Base-by-base conservation (phyloP, 2,797 vertebrate genomes). In the Xiphorhynchus erythropygius region DNA sequence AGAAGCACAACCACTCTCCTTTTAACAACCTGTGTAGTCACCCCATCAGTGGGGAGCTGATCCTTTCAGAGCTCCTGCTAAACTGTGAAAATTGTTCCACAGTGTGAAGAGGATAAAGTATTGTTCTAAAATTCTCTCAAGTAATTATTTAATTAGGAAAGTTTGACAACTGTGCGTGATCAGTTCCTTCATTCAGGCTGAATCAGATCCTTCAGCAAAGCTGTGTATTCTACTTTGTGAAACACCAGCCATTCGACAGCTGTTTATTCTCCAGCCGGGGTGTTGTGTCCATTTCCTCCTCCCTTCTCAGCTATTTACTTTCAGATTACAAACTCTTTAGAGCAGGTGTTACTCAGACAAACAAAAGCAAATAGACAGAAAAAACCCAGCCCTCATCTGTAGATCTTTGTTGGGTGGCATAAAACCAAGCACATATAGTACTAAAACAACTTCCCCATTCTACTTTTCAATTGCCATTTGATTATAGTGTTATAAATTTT, bases 221-320 rank as follows among this genome's bases (percentile, higher is more conserved):
- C 87, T 47, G 35, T 37, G 69, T 52, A 53, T 35, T 91, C 47
- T 69, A 8, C 69, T 88, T 78, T 78, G 76, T 78, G 23, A 62
- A 86, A 46, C 28, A 59, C 23, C 88, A 78, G 89, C 87, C 73
- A 67, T 88, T 94, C 76, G 55, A 79, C 95, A 96, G 95, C 94
- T 97, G 96, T 49, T 95, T 81, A 75, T 84, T 91, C 92, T 74
- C 89, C 87, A 59, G 73, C 49, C 46, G 41, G 30, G 39, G 75
- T 21, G 27, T 60, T 76, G 42, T 53, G 85, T 73, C 80, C 80
- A 39, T 84, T 94, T 94, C 91, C 94, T 88, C 80, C 85, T 93
- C 55, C 87, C 80, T 87, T 77, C 87, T 52, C 69, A 84, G 85
- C 86, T 96, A 94, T 96, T 96, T 95, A 84, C 94, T 95, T 95